These are phyloP conservation scores for Pristionchus arcanus DNA, from an alignment of 2,888 invertebrate genomes.

Conservation along the genomic window DNA sequence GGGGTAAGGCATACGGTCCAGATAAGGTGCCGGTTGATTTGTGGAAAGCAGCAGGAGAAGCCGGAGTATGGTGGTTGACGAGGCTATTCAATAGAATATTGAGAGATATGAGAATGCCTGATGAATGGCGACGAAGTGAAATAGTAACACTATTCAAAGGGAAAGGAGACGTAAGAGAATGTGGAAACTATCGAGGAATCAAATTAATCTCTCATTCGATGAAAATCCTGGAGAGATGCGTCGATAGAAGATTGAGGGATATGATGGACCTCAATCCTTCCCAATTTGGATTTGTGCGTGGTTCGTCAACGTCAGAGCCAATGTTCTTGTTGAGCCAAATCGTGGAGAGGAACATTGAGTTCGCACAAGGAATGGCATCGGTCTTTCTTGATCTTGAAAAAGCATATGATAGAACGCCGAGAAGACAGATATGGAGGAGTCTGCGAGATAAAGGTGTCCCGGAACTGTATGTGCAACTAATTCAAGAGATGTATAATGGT, in stretches of 20 bases:
- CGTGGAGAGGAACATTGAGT: neutral
- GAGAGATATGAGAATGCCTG: neutral
- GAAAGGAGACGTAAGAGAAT: too few relatives aligned
- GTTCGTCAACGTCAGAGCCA: neutral
- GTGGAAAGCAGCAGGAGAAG: neutral
- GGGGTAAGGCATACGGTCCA: neutral
- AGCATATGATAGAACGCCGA: too few relatives aligned
- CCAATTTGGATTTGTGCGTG: slow-evolving; percentile 5
- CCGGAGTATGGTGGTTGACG: too few relatives aligned
- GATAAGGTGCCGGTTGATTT: too few relatives aligned
- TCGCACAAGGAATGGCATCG: neutral
- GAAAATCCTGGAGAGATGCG: neutral
- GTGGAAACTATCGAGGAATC: neutral
- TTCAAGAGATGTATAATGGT: neutral
- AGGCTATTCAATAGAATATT: neutral
- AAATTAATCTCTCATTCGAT: neutral
- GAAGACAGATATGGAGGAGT: too few relatives aligned
- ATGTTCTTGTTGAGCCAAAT: neutral
- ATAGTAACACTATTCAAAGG: slow-evolving; percentile 4
- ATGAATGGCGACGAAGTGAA: neutral
- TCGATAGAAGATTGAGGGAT: too few relatives aligned
- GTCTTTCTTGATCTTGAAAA: too few relatives aligned
- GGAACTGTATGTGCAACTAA: neutral
- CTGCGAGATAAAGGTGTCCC: too few relatives aligned
- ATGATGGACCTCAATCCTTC: neutral